Percentiles rank a stretch among this genome's conserved stretches.
Conservation (phyloP, 2,797 vertebrate species). For the Hipposideros larvatus region DNA sequence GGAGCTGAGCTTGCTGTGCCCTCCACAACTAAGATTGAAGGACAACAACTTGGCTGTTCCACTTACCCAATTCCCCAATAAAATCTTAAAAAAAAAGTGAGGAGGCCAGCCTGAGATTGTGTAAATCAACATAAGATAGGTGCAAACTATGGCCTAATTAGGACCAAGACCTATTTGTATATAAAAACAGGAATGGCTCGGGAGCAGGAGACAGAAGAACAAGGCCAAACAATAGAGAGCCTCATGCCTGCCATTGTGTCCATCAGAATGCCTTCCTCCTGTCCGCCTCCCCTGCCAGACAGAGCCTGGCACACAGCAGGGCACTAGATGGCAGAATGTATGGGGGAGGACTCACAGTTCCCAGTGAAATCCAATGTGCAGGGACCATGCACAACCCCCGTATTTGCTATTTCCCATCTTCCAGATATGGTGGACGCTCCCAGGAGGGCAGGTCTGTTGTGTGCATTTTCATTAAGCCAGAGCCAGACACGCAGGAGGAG, state of each 20-base stretch:
- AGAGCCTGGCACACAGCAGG: not conserved
- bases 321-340: not conserved
- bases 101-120: not conserved
- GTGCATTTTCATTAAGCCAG: conserved; percentile 39
- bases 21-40: too few relatives aligned
- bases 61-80: too few relatives aligned
- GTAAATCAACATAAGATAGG: not conserved
- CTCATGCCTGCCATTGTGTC: not conserved
- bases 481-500: not conserved
- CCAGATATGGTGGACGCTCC: not conserved
- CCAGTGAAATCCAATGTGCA: not conserved
- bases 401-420: not conserved
- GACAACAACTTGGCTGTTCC: too few relatives aligned
- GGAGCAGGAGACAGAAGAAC: not conserved
- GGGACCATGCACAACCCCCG: not conserved
- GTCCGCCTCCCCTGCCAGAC: not conserved
- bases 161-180: not conserved
- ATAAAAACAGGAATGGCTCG: not conserved
- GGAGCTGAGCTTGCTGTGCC: too few relatives aligned
- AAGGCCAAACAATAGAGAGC: not conserved
- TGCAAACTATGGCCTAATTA: not conserved
- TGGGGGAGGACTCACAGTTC: not conserved
- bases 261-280: not conserved
- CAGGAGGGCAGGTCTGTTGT: not conserved
- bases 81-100: too few relatives aligned